Evolutionary conservation across 2,797 vertebrate genomes (phyloP), one percentile per base, ranked within the genome.

Genomic region (Gallirallus australis): DNA sequence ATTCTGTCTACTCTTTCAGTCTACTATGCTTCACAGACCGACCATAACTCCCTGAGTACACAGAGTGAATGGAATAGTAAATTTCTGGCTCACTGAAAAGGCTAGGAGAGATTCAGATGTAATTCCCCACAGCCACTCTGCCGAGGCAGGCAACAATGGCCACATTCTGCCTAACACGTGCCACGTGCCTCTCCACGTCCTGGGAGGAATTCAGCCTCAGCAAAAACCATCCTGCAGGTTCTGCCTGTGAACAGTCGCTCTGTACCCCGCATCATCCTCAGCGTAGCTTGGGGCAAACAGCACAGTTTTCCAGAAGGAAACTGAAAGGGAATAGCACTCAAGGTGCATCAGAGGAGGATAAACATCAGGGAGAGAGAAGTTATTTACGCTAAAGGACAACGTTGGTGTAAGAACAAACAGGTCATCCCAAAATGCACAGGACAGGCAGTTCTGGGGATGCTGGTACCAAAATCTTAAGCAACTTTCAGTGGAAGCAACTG

Each of bases 361-460:
- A 92, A 87, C 59, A 63, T 18, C 25, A 23, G 57, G 33, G 69
- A 81, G 35, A 57, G 65, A 85, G 17, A 85, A 82, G 64, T 82
- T 75, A 70, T 47, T 91, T 56, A 63, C 91, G 50, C 89, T 47
- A 23, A 65, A 86, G 65, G 40, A 94, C 90, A 81, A 88, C 83
- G 76, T 12, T 88, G 87, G 91, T 53, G 0, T 30, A 57, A 82
- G 86, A 94, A 88, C 93, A 86, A 95, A 83, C 31, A 33, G 53
- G 48, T 64, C 76, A 25, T 15, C 37, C 28, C 24, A 53, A 86
- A 76, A 71, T 71, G 68, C 64, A 77, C 82, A 82, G 84, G 79
- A 68, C 33, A 85, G 75, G 87, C 8, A 7, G 33, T 59, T 82
- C 84, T 93, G 75, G 45, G 39, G 47, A 53, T 17, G 1, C 64